Conservation (phyloP, 2,888 invertebrate genomes). For the Selenia dentaria region DNA sequence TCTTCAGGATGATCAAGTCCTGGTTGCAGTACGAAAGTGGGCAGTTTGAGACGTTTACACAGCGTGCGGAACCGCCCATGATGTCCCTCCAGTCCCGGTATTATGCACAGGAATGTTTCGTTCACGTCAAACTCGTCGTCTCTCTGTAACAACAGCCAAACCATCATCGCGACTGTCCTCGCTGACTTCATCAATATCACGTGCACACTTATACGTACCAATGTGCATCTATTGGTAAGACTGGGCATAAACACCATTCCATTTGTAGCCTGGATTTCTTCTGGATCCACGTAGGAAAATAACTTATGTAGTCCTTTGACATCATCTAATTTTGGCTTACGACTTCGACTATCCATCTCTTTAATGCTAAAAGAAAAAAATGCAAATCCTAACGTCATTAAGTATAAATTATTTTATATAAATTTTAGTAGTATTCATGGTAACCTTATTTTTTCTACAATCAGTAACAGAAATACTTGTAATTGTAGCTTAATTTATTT, state of each 20-base stretch:
- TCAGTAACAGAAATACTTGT: no score
- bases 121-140: slow-evolving; percentile 45
- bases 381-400: no score
- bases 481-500: no score
- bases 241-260: slow-evolving; percentile 45
- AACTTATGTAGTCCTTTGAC: slow-evolving; percentile 46
- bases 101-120: slow-evolving; percentile 45
- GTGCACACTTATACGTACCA: slow-evolving; percentile 6
- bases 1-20: slow-evolving; percentile 44
- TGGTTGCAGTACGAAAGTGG: slow-evolving; percentile 52
- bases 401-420: no score
- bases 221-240: slow-evolving; percentile 13
- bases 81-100: slow-evolving; percentile 59
- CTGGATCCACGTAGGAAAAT: slow-evolving; percentile 49
- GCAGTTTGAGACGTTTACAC: slow-evolving; percentile 52
- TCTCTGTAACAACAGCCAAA: slow-evolving; percentile 30
- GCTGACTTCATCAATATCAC: background rate
- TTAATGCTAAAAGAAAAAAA: no score
- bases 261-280: slow-evolving; percentile 56
- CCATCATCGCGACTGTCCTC: background rate
- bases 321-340: slow-evolving; percentile 11
- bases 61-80: slow-evolving; percentile 42
- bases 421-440: no score
- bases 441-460: no score
- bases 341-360: slow-evolving; percentile 18